Percentiles rank a stretch among this genome's conserved stretches.
Conservation (phyloP, 2,888 invertebrate species). For the Sylvicola cinctus region DNA sequence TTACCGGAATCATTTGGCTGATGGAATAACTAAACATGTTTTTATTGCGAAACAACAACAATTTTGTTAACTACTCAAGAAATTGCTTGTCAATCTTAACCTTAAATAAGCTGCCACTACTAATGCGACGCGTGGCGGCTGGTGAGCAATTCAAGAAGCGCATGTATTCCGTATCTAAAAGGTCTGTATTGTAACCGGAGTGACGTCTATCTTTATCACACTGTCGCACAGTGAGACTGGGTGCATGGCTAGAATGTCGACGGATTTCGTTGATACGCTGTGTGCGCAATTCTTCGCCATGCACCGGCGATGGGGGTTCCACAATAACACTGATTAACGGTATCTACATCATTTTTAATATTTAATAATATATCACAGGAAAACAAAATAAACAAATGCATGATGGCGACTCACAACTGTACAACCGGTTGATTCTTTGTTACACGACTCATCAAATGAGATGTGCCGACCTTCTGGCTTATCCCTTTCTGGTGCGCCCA, state of each 20-base stretch:
- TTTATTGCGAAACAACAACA: not conserved
- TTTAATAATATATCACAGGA: not conserved
- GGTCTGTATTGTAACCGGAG: constrained; percentile 35
- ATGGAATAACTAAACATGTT: not conserved
- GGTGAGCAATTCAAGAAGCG: constrained; percentile 53
- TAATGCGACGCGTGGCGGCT: constrained; percentile 72
- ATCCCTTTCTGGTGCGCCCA: too few relatives aligned
- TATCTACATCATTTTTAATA: constrained; percentile 18
- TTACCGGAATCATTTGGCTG: constrained; percentile 27
- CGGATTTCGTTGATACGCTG: constrained; percentile 21
- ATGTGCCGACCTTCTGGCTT: constrained; percentile 20
- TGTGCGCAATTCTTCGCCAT: constrained; percentile 33
- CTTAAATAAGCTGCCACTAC: constrained; percentile 74
- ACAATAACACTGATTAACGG: constrained; percentile 38
- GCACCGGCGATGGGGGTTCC: constrained; percentile 52
- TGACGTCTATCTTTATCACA: constrained; percentile 24
- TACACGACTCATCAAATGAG: constrained; percentile 27
- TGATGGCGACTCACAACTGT: not conserved
- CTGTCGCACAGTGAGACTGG: constrained; percentile 29
- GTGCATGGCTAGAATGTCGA: constrained; percentile 25
- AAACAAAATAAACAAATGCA: constrained; percentile 4
- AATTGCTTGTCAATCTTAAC: constrained; percentile 25
- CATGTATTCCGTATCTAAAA: constrained; percentile 39
- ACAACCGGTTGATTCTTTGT: constrained; percentile 15
- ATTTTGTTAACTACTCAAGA: not conserved